A percentile compares a stretch with the other conserved stretches of the same genome.
Evolutionary conservation across 2,113 vertebrate genomes (phyloP).

Genomic region (Hiodon tergisus): DNA sequence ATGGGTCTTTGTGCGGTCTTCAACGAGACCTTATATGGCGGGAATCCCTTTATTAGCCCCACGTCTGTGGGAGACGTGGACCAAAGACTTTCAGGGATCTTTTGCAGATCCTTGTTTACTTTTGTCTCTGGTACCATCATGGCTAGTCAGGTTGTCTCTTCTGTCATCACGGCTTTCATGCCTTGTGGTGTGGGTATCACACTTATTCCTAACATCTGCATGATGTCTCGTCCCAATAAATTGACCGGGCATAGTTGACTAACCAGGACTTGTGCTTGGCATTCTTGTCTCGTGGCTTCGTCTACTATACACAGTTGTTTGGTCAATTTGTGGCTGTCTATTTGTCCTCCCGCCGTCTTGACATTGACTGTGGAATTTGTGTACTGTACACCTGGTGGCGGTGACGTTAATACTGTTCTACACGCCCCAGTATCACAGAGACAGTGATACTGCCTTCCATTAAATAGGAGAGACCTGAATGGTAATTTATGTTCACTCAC

Average conservation of each 20-base stretch:
- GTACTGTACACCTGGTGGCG: no score
- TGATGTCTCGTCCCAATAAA: background rate
- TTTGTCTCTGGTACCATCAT: background rate
- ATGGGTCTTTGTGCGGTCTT: no score
- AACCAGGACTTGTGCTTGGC: background rate
- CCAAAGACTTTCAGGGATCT: background rate
- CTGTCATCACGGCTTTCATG: constrained; percentile 9
- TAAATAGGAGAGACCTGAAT: no score
- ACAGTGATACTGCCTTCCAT: no score
- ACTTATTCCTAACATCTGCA: background rate
- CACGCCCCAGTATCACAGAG: no score
- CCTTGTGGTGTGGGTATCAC: constrained; percentile 6
- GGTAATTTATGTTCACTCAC: no score
- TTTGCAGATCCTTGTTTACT: background rate
- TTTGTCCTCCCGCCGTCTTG: no score
- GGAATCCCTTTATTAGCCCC: constrained; percentile 1
- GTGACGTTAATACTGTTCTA: no score
- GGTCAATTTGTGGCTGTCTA: no score
- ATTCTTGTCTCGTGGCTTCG: no score
- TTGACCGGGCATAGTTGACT: background rate
- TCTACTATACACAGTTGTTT: no score
- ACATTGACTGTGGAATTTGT: no score
- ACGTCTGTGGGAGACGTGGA: constrained; percentile 6
- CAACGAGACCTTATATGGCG: background rate
- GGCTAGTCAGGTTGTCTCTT: background rate